These are phyloP conservation scores for Excalfactoria chinensis DNA, from an alignment of 2,113 vertebrate genomes.

Conservation along the genomic window DNA sequence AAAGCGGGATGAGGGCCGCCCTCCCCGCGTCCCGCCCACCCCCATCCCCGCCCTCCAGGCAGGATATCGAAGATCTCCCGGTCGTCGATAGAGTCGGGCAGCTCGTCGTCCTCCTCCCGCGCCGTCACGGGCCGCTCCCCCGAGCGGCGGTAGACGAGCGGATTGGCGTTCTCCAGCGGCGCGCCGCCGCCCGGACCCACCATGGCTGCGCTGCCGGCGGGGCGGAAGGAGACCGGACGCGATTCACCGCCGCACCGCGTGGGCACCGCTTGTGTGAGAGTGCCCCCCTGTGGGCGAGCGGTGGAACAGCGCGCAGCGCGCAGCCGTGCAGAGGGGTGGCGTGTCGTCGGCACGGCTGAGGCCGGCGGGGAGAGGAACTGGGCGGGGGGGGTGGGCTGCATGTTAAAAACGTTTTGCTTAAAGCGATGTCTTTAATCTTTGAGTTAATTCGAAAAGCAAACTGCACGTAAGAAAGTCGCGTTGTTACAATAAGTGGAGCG, in stretches of 20 bases:
- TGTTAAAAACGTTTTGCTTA: too few species aligned
- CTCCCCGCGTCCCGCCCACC: accelerated
- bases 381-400: too few species aligned
- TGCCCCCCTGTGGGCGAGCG: not conserved
- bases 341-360: too few species aligned
- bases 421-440: too few species aligned
- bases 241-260: not conserved
- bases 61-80: constrained; percentile 90
- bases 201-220: not conserved
- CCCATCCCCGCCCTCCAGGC: not conserved
- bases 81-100: constrained; percentile 83
- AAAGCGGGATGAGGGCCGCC: constrained; percentile 20
- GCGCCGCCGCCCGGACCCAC: constrained; percentile 44
- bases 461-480: accelerated
- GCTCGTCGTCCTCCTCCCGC: constrained; percentile 82
- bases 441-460: not conserved
- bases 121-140: constrained; percentile 79
- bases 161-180: constrained; percentile 85
- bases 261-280: not conserved
- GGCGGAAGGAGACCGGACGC: not conserved
- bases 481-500: not conserved
- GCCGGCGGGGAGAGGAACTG: too few species aligned
- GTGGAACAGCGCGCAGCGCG: not conserved
- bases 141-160: constrained; percentile 83
- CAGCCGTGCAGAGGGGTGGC: not conserved